Evolutionary conservation across 2,113 vertebrate genomes (phyloP).

Genomic region (Chitala chitala): DNA sequence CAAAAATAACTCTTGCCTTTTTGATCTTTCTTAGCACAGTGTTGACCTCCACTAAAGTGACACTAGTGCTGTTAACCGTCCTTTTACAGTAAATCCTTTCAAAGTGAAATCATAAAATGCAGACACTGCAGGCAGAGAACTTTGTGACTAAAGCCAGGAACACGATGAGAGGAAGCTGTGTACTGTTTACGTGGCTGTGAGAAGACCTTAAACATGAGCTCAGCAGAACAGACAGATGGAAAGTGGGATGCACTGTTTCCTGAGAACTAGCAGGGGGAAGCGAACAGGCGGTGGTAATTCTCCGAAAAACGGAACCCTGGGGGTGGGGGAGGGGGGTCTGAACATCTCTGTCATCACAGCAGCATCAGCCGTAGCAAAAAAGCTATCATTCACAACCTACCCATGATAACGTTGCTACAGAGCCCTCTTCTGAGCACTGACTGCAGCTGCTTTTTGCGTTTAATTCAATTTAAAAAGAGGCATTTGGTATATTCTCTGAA

Average conservation of each 20-base stretch:
- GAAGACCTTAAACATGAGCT: not conserved
- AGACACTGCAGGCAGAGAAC: not conserved
- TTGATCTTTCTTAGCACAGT: too few relatives aligned
- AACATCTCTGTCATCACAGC: not conserved
- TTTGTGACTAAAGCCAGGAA: not conserved
- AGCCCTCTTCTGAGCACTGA: not conserved
- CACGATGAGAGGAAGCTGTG: not conserved
- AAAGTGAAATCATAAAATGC: too few relatives aligned
- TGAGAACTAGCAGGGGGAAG: slow-evolving; percentile 9
- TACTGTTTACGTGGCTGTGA: not conserved
- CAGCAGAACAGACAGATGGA: not conserved
- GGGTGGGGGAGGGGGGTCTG: not conserved
- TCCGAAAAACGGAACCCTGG: not conserved
- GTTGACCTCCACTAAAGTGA: too few relatives aligned
- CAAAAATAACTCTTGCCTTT: too few relatives aligned
- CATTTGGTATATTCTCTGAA: too few relatives aligned
- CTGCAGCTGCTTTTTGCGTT: not conserved
- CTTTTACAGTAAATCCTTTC: too few relatives aligned
- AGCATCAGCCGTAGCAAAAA: not conserved
- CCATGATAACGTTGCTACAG: not conserved
- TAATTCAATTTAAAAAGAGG: too few relatives aligned
- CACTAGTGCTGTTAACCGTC: too few relatives aligned
- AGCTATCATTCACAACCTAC: not conserved
- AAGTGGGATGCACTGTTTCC: not conserved
- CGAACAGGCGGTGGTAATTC: not conserved